Evolutionary conservation across 2,113 vertebrate genomes (phyloP).

Genomic region (Elachura formosa): DNA sequence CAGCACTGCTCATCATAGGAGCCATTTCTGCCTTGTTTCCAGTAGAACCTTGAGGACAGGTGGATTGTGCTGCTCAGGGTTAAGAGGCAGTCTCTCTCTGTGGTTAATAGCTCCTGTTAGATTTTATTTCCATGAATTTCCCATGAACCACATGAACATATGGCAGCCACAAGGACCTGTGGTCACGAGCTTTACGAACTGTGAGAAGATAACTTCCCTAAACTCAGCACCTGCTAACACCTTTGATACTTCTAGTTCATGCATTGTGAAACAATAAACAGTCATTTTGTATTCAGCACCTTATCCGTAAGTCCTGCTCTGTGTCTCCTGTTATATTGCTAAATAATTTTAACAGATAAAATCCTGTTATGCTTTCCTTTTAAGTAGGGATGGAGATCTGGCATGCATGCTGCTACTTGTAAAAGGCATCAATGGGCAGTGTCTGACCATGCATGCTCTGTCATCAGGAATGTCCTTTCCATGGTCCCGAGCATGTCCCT

Average conservation of each 20-base stretch:
- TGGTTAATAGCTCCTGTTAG: neutral
- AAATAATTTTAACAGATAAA: constrained; percentile 15
- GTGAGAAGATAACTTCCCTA: neutral
- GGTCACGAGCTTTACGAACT: neutral
- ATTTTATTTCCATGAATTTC: neutral
- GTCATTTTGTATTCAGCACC: neutral
- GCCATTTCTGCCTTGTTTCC: neutral
- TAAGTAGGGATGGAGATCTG: neutral
- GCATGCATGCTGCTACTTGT: fast-evolving
- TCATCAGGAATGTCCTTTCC: neutral
- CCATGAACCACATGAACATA: neutral
- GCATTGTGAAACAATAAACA: constrained; percentile 37
- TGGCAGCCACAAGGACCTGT: constrained; percentile 1
- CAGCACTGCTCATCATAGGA: neutral
- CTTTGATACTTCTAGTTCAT: constrained; percentile 28
- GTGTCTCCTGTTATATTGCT: neutral
- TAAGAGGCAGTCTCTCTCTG: neutral
- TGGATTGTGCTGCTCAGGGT: neutral
- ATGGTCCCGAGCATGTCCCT: neutral
- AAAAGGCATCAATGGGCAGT: neutral
- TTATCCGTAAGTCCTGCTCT: neutral
- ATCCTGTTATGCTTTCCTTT: neutral
- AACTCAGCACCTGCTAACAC: neutral
- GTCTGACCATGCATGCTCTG: neutral
- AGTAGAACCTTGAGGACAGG: neutral